Percentiles rank a stretch among this genome's conserved stretches.
Conservation (phyloP, 2,888 invertebrate genomes). For the Eristalis intricaria region DNA sequence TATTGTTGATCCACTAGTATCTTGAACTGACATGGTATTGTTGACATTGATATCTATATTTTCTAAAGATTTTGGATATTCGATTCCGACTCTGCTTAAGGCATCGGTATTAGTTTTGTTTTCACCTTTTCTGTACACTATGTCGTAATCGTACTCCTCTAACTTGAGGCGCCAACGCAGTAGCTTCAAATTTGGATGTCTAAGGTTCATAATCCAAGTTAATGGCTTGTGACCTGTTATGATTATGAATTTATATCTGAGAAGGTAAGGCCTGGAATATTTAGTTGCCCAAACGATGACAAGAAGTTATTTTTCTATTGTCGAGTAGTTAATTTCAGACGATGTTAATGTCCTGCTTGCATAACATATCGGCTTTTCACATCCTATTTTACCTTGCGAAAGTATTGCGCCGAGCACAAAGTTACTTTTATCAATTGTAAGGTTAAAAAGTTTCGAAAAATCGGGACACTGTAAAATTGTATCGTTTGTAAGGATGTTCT, state of each 20-base stretch:
- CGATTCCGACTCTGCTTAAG: constrained; percentile 43
- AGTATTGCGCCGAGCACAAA: constrained; percentile 74
- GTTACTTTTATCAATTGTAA: constrained; percentile 75
- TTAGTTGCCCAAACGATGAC: constrained; percentile 23
- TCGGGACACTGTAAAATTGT: constrained; percentile 78
- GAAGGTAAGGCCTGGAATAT: constrained; percentile 7
- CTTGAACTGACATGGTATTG: constrained; percentile 18
- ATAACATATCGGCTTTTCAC: constrained; percentile 73
- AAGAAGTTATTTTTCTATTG: constrained; percentile 21
- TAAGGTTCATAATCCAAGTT: neutral
- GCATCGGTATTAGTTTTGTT: constrained; percentile 57
- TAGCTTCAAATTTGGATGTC: neutral
- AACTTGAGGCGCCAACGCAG: neutral
- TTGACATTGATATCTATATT: constrained; percentile 4
- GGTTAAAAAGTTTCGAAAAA: constrained; percentile 74
- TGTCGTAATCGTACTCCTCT: neutral
- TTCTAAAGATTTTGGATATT: neutral
- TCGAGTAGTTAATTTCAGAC: constrained; percentile 5
- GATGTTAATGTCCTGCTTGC: constrained; percentile 40
- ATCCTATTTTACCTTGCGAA: constrained; percentile 74
- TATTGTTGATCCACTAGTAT: constrained; percentile 22
- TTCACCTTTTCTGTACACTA: constrained; percentile 27
- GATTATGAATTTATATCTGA: constrained; percentile 9
- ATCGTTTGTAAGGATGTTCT: constrained; percentile 58
- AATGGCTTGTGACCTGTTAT: constrained; percentile 7